Conservation (phyloP, 2,888 invertebrate species). For the Ichneumon xanthorius region DNA sequence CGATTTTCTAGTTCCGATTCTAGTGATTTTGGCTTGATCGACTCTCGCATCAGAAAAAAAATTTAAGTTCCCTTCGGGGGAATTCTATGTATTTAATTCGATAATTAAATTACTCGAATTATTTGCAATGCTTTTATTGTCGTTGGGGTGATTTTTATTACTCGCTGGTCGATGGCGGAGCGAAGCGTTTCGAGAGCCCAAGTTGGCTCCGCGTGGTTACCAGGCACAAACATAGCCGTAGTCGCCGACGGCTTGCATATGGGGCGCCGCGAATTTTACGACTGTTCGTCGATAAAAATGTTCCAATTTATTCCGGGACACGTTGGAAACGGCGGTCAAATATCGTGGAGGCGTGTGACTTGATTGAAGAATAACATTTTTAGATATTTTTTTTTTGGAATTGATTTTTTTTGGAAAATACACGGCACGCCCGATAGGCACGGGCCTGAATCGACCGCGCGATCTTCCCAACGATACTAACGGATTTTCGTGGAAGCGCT, state of each 20-base stretch:
- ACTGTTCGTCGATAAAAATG: background rate
- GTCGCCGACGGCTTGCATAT: background rate
- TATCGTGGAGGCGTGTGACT: background rate
- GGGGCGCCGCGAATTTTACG: constrained; percentile 1
- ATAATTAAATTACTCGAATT: background rate
- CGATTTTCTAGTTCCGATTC: constrained; percentile 17
- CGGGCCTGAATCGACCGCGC: constrained; percentile 8
- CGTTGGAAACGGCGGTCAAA: background rate
- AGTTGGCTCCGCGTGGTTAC: background rate
- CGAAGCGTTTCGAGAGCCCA: background rate
- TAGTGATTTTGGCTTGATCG: constrained; percentile 15
- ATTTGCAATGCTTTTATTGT: background rate
- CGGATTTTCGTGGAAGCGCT: background rate
- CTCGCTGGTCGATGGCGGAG: background rate
- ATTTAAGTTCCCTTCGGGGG: too few species aligned
- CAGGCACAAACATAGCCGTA: background rate
- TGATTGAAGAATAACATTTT: background rate
- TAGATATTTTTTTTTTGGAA: background rate
- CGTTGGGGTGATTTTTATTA: background rate
- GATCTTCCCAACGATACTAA: constrained; percentile 26
- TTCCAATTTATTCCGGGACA: background rate
- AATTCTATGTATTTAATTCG: background rate
- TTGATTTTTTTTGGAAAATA: background rate
- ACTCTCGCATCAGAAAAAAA: background rate
- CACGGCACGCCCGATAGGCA: background rate